Evolutionary conservation across 2,113 vertebrate species (phyloP).

Genomic region (Bombycilla garrulus): DNA sequence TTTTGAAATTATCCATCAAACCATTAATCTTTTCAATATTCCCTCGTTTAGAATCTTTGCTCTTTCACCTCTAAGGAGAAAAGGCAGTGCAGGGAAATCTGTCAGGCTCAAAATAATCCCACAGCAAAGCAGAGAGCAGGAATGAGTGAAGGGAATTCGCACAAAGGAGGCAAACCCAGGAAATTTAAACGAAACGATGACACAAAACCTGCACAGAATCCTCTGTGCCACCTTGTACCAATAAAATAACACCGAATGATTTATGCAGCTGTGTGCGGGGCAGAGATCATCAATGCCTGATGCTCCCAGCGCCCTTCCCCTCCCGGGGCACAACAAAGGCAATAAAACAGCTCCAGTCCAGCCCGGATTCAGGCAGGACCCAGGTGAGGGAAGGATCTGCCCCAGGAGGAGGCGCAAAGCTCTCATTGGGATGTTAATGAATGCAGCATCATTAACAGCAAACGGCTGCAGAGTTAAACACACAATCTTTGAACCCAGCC

Average conservation of each 20-base stretch:
- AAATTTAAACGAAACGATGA: fast-evolving
- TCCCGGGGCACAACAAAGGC: not conserved
- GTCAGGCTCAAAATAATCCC: not conserved
- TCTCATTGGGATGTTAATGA: conserved; percentile 19
- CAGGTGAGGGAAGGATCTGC: not conserved
- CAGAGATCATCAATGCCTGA: not conserved
- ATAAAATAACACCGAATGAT: fast-evolving
- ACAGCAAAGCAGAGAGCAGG: not conserved
- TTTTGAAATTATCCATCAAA: not conserved
- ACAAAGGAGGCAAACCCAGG: not conserved
- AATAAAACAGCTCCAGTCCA: not conserved
- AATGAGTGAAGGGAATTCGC: fast-evolving
- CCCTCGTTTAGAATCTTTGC: not conserved
- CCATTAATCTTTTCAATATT: not conserved
- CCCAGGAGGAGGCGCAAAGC: not conserved
- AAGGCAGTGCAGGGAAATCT: not conserved
- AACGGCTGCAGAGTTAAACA: conserved; percentile 26
- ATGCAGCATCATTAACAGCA: not conserved
- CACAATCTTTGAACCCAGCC: not conserved
- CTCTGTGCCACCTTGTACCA: not conserved
- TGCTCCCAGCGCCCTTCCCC: not conserved
- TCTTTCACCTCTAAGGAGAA: not conserved
- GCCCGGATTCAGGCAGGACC: not conserved
- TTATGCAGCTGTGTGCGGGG: not conserved
- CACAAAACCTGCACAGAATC: not conserved